phyloP scores from a whole-genome alignment of 2,888 invertebrate species.

The Neocrepidodera transversa region DNA sequence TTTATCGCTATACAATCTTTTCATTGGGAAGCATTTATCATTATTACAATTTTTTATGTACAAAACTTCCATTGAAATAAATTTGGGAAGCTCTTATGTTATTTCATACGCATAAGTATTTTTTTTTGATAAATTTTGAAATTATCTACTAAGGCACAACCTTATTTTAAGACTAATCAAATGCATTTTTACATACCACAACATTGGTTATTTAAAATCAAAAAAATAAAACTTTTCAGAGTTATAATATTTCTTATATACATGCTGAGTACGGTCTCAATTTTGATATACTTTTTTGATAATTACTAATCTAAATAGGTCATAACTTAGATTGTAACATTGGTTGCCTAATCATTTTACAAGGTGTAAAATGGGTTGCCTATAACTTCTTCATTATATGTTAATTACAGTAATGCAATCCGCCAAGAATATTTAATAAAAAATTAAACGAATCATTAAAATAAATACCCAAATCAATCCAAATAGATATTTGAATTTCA shows the following conservation, averaged over 20 bases:
- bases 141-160: constrained; percentile 60
- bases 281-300: constrained; percentile 19
- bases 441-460: no score
- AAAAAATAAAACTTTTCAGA: constrained; percentile 12
- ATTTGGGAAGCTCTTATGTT: constrained; percentile 55
- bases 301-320: constrained; percentile 9
- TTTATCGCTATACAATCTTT: constrained; percentile 54
- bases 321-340: no score
- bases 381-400: no score
- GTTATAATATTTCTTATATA: constrained; percentile 11
- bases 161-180: constrained; percentile 46
- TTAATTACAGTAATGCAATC: no score
- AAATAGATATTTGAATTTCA: no score
- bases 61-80: constrained; percentile 47
- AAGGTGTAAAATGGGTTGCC: no score
- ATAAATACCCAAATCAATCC: no score
- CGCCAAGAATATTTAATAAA: no score
- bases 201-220: background rate
- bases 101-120: constrained; percentile 37
- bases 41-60: constrained; percentile 44
- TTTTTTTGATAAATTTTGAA: constrained; percentile 55
- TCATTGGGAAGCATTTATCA: constrained; percentile 45
- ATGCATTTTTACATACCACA: constrained; percentile 16
- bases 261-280: constrained; percentile 11
- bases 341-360: no score